Percentiles rank a stretch among this genome's conserved stretches.
Evolutionary conservation across 2,888 invertebrate species (phyloP).

Genomic region (Drosophila buzzatii): DNA sequence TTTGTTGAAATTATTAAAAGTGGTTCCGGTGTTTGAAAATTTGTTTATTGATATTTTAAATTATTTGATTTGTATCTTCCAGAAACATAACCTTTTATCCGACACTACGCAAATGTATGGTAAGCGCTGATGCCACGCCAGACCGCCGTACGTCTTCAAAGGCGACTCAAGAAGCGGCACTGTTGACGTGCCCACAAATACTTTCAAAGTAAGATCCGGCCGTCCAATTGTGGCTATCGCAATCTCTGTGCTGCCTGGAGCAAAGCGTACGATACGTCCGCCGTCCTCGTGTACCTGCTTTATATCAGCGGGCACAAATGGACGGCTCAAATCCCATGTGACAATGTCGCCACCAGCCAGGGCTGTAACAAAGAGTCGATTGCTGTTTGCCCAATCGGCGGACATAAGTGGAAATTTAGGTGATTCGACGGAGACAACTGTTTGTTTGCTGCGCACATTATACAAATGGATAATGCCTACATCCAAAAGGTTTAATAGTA

Average conservation of each 20-base stretch:
- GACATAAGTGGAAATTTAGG: conserved; percentile 88
- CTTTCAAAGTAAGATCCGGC: conserved; percentile 89
- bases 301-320: conserved; percentile 87
- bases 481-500: not conserved
- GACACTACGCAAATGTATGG: conserved; percentile 88
- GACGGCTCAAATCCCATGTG: conserved; percentile 89
- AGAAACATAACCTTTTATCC: conserved; percentile 88
- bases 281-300: conserved; percentile 88
- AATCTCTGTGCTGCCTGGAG: conserved; percentile 87
- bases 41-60: not conserved
- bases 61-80: conserved; percentile 85
- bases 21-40: not conserved
- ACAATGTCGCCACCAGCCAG: conserved; percentile 89
- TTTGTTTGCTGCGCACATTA: conserved; percentile 89
- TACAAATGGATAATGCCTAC: conserved; percentile 89
- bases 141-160: conserved; percentile 87
- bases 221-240: conserved; percentile 89
- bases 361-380: conserved; percentile 87
- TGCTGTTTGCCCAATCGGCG: conserved; percentile 90
- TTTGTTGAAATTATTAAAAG: not conserved
- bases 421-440: conserved; percentile 89
- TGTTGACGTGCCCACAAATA: conserved; percentile 87
- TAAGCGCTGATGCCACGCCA: conserved; percentile 88
- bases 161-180: conserved; percentile 86
- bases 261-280: conserved; percentile 88